These are phyloP conservation scores for Mobula birostris DNA, from an alignment of 2,113 vertebrate genomes.

Conservation along the genomic window DNA sequence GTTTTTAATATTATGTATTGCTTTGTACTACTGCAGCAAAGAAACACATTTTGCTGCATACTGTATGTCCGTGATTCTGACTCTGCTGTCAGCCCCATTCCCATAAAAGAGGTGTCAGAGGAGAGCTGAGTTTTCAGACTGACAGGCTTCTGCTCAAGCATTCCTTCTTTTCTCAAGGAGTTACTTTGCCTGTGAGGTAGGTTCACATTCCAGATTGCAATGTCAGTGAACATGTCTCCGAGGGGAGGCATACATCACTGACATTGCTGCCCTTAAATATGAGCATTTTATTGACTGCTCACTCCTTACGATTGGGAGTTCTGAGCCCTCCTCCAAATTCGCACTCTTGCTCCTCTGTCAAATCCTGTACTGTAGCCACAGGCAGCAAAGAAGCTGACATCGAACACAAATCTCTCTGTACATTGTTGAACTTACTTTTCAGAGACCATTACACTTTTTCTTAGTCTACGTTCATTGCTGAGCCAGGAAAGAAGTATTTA, in stretches of 20 bases:
- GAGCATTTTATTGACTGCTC: background rate
- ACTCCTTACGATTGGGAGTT: background rate
- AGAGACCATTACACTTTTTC: too few relatives aligned
- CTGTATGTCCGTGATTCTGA: too few relatives aligned
- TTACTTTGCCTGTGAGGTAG: constrained; percentile 16
- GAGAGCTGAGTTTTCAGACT: background rate
- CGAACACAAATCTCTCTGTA: background rate
- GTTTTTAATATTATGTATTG: too few relatives aligned
- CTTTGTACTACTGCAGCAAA: too few relatives aligned
- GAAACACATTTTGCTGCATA: too few relatives aligned
- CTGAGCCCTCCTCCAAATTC: background rate
- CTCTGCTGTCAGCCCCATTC: background rate
- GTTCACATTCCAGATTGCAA: constrained; percentile 11
- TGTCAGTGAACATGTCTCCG: background rate
- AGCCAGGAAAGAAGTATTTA: background rate
- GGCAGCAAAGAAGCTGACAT: constrained; percentile 11
- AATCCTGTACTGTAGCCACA: background rate
- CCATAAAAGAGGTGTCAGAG: background rate
- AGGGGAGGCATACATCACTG: constrained; percentile 18
- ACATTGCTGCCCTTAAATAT: background rate
- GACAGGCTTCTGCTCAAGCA: background rate
- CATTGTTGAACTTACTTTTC: background rate
- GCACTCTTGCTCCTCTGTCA: background rate
- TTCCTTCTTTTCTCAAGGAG: constrained; percentile 1
- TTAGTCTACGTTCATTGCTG: background rate